Percentiles rank a stretch among this genome's conserved stretches.
phyloP scores from a whole-genome alignment of 2,888 invertebrate genomes.

The Dexiosoma caninum region DNA sequence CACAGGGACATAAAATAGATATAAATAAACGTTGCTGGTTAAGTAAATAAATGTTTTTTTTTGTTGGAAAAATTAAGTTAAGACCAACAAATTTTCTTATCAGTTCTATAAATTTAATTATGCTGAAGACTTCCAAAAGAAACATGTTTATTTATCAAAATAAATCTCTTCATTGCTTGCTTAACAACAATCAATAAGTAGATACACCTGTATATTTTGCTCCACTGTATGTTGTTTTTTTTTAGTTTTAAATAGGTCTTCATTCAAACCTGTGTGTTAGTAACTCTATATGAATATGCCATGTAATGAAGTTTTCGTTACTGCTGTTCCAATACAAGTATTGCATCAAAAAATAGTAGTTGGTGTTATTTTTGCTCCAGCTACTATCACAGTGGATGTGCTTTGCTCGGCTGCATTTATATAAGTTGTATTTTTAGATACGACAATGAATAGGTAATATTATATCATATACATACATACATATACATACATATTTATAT shows the following conservation, averaged over 20 bases:
- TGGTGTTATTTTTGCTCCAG: background rate
- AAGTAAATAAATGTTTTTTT: too few relatives aligned
- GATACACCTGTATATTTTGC: too few relatives aligned
- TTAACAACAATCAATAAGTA: too few relatives aligned
- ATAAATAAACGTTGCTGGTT: too few relatives aligned
- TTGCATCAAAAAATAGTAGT: background rate
- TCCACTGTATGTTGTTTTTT: background rate
- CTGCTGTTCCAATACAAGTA: background rate
- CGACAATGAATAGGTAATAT: background rate
- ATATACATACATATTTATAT: background rate
- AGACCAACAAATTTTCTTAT: too few relatives aligned
- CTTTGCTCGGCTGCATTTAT: conserved; percentile 19
- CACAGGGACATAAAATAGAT: too few relatives aligned
- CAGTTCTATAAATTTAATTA: too few relatives aligned
- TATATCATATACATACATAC: background rate
- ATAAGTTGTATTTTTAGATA: conserved; percentile 16
- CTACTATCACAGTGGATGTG: conserved; percentile 1
- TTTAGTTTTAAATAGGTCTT: background rate
- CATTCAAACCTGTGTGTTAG: background rate
- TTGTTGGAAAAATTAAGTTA: too few relatives aligned
- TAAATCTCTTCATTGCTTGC: too few relatives aligned
- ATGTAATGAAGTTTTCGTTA: conserved; percentile 10
- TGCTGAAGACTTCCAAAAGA: too few relatives aligned
- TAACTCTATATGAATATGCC: background rate
- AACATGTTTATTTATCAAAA: too few relatives aligned